phyloP scores from a whole-genome alignment of 2,888 invertebrate genomes.

The Drosophila kambysellisi region DNA sequence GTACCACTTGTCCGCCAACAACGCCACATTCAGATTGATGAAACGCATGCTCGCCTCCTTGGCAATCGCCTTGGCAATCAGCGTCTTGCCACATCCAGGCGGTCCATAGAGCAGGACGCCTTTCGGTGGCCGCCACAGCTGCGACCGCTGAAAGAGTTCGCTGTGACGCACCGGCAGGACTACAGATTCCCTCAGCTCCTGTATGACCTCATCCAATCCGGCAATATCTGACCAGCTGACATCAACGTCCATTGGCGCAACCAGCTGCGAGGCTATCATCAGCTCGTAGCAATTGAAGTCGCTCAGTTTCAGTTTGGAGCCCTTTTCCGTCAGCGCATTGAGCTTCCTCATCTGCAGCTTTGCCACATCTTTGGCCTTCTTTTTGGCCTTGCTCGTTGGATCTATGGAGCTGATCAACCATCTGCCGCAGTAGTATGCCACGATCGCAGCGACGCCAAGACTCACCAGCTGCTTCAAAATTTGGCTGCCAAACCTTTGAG shows the following conservation, averaged over 20 bases:
- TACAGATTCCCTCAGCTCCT: conserved; percentile 96
- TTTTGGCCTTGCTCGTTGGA: conserved; percentile 94
- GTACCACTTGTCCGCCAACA: conserved; percentile 99
- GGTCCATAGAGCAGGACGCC: conserved; percentile 97
- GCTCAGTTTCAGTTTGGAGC: conserved; percentile 86
- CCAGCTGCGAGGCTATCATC: conserved; percentile 97
- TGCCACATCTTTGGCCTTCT: conserved; percentile 92
- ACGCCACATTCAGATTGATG: conserved; percentile 96
- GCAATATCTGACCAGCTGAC: conserved; percentile 95
- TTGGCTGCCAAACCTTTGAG: conserved; percentile 34
- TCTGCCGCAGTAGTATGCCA: conserved; percentile 94
- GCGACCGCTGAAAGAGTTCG: conserved; percentile 92
- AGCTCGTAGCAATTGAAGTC: conserved; percentile 96
- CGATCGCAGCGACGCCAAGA: conserved; percentile 87
- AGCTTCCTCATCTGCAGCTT: conserved; percentile 91
- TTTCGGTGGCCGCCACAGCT: conserved; percentile 96
- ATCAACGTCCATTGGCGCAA: conserved; percentile 92
- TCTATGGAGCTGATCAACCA: conserved; percentile 95
- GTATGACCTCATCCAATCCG: conserved; percentile 93
- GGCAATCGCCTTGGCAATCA: conserved; percentile 98
- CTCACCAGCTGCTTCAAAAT: conserved; percentile 87
- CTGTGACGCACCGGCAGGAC: conserved; percentile 95
- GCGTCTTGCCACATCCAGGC: conserved; percentile 98
- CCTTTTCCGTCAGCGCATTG: conserved; percentile 85
- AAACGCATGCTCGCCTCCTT: conserved; percentile 97